phyloP scores from a whole-genome alignment of 64 coral and sea anemone species.

The Stichodactyla helianthus region DNA sequence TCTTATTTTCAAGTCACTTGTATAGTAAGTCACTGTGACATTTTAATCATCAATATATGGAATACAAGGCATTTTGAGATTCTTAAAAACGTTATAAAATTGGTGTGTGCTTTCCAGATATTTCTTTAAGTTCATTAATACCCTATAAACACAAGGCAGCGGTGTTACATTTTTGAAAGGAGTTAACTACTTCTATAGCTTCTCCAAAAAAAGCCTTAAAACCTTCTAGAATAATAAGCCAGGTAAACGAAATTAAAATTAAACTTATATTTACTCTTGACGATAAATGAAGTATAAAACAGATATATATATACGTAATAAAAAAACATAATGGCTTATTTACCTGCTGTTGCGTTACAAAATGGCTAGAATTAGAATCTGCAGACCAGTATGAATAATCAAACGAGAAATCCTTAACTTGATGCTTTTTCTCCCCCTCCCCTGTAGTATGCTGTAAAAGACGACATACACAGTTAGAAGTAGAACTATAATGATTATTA shows the following conservation, averaged over 20 bases:
- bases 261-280: background rate
- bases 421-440: conserved; percentile 62
- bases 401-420: conserved; percentile 92
- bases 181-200: background rate
- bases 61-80: too few species aligned
- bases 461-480: background rate
- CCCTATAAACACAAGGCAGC: background rate
- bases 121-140: background rate
- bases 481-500: background rate
- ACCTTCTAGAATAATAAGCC: background rate
- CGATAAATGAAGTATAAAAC: background rate
- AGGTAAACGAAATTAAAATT: background rate
- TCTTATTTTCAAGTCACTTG: background rate
- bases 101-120: too few species aligned
- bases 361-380: conserved; percentile 71
- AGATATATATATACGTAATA: background rate
- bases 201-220: background rate
- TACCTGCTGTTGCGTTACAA: conserved; percentile 79
- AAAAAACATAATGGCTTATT: background rate
- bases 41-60: too few species aligned
- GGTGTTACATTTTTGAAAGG: background rate
- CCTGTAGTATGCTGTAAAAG: conserved; percentile 23
- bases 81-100: too few species aligned
- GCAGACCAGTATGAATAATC: conserved; percentile 98
- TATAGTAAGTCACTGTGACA: background rate